phyloP scores from a whole-genome alignment of 2,797 vertebrate genomes.

The Antrozous pallidus region DNA sequence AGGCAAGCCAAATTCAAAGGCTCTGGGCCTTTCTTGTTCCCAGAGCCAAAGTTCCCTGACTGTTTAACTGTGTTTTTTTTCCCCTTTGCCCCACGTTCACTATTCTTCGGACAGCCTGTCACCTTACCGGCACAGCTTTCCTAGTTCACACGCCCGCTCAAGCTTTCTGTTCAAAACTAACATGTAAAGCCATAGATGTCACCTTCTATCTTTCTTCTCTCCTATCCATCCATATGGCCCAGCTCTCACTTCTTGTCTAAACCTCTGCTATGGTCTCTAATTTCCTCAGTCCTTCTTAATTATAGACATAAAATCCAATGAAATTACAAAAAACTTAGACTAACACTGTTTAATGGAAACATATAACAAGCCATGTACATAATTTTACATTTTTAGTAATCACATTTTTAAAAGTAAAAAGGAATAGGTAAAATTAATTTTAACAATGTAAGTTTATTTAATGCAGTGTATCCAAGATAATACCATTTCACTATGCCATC shows the following conservation, averaged over 20 bases:
- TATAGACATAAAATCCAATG: not conserved
- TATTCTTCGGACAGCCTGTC: not conserved
- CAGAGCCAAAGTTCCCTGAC: not conserved
- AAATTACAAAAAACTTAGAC: not conserved
- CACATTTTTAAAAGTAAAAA: conserved; percentile 21
- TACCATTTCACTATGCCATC: not conserved
- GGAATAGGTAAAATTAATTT: not conserved
- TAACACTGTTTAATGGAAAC: not conserved
- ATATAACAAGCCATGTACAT: not conserved
- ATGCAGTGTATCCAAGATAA: not conserved
- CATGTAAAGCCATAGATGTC: not conserved
- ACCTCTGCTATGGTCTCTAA: not conserved
- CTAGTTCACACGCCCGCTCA: not conserved
- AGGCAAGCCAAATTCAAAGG: not conserved
- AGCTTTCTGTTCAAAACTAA: not conserved
- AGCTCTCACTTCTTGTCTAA: not conserved
- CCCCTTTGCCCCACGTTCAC: not conserved
- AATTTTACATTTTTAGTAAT: not conserved
- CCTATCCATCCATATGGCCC: not conserved
- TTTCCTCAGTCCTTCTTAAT: not conserved
- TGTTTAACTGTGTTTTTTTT: not conserved
- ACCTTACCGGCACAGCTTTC: not conserved
- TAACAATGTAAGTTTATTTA: conserved; percentile 1
- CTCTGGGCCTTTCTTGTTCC: not conserved
- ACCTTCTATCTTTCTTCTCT: not conserved